Evolutionary conservation across 2,113 vertebrate genomes (phyloP), one percentile per base, ranked within the genome.

Genomic region (Lophotis ruficrista): DNA sequence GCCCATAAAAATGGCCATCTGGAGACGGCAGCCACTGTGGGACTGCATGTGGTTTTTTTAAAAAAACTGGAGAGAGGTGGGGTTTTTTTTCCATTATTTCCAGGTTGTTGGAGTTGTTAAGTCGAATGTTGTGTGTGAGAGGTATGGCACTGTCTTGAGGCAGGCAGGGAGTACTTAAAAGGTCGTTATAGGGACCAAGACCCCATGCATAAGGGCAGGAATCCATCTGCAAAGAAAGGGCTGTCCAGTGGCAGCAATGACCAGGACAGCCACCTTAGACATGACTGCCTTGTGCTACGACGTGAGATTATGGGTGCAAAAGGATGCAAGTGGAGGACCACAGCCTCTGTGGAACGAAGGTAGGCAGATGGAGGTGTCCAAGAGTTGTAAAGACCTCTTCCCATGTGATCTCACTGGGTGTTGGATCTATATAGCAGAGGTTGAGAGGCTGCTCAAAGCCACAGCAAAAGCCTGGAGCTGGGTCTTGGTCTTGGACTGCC

Each of bases 111-210:
- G 47, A 53, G 58, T 5, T 8, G 12, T 41, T 66, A 89, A 72
- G 51, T 30, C 43, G 30, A 43, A 65, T 48, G n/a, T 18, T 1
- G 0, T 30, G 28, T 23, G 28, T 0, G 1, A 72, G 25, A 47
- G 18, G 4, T 41, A 35, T 35, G 45, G 21, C 38, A 28, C 13
- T 60, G 30, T 58, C 47, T 60, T 66, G 53, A 72, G 66, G 21
- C 2, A 28, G 30, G 10, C 1, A 1, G 37, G 19, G 43, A 11
- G 53, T 54, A 31, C 22, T 72, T 60, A 72, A 53, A 68, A 79
- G n/a, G 13, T 60, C 30, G 8, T 37, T 66, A 51, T 15, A 84
- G 47, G 73, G 66, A 56, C 23, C 13, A 83, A 28, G 23, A 84
- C 19, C 15, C 35, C 4, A 1, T 50, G 28, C 10, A 2, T 28